A percentile compares a stretch with the other conserved stretches of the same genome.
Evolutionary conservation across 2,113 vertebrate genomes (phyloP).

Genomic region (Vanacampus margaritifer): DNA sequence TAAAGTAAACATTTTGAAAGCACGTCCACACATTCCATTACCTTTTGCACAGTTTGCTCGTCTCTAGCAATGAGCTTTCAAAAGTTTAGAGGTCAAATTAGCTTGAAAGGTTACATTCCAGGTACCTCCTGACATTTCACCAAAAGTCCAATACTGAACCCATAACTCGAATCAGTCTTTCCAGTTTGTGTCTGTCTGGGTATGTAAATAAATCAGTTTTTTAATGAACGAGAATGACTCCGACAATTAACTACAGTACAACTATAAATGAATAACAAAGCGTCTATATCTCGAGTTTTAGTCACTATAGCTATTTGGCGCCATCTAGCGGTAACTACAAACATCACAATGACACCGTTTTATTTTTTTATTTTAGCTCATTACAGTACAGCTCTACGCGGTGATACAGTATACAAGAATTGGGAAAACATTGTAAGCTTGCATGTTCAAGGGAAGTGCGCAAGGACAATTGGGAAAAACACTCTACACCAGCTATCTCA

Average conservation of each 20-base stretch:
- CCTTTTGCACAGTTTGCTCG: not conserved
- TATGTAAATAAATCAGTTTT: too few relatives aligned
- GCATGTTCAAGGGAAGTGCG: constrained; percentile 73
- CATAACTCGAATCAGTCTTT: too few relatives aligned
- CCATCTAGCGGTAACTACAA: constrained; percentile 26
- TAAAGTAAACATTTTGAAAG: too few relatives aligned
- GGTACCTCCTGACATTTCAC: not conserved
- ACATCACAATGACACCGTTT: not conserved
- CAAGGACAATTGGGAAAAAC: constrained; percentile 60
- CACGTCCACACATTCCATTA: not conserved
- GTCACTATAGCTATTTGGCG: not conserved
- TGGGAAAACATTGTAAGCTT: constrained; percentile 52
- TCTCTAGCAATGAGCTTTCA: too few relatives aligned
- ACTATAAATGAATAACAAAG: too few relatives aligned
- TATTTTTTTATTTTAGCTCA: constrained; percentile 27
- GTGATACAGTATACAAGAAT: constrained; percentile 65
- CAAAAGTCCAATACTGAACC: not conserved
- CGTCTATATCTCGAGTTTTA: too few relatives aligned
- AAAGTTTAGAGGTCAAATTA: not conserved
- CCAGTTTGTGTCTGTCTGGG: too few relatives aligned
- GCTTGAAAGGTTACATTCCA: not conserved
- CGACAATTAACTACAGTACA: not conserved
- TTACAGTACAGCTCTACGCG: constrained; percentile 62
- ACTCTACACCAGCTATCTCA: constrained; percentile 58
- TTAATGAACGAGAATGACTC: not conserved